These are phyloP conservation scores for Cercopithecus hamlyni DNA, from an alignment of 2,797 vertebrate species.

Conservation along the genomic window DNA sequence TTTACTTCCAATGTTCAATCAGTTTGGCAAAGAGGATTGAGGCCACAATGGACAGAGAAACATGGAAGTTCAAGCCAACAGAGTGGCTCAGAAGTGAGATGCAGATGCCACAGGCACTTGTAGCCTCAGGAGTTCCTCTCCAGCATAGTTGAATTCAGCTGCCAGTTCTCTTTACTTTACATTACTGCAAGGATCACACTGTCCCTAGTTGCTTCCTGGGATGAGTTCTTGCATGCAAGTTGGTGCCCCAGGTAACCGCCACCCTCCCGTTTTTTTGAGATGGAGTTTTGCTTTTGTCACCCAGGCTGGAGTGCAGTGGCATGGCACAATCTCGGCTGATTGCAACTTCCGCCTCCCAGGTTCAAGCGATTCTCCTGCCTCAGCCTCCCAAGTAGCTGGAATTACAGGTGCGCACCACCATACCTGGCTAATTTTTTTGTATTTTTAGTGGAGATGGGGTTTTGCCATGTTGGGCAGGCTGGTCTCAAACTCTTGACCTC, in stretches of 20 bases:
- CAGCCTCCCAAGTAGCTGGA: neutral
- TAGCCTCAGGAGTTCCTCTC: neutral
- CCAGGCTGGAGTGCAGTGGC: too few species aligned
- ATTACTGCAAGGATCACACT: fast-evolving
- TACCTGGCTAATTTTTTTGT: neutral
- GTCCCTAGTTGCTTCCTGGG: fast-evolving
- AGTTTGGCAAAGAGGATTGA: neutral
- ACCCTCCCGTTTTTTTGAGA: too few species aligned
- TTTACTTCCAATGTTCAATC: neutral
- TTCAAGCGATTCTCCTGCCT: neutral
- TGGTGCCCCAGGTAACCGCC: too few species aligned
- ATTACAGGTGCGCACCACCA: neutral
- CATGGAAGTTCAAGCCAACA: fast-evolving
- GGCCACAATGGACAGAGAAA: neutral
- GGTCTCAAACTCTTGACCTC: neutral
- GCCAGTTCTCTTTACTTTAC: fast-evolving
- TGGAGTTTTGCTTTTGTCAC: too few species aligned
- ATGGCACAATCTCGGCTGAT: too few species aligned
- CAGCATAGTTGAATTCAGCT: fast-evolving
- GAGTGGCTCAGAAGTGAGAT: fast-evolving
- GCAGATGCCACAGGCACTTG: fast-evolving
- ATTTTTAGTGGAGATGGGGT: neutral
- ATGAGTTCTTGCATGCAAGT: too few species aligned
- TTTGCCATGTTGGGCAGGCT: neutral
- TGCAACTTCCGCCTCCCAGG: too few species aligned